Evolutionary conservation across 2,797 vertebrate species (phyloP), one percentile per base, ranked within the genome.

Genomic region (Semotilus atromaculatus): DNA sequence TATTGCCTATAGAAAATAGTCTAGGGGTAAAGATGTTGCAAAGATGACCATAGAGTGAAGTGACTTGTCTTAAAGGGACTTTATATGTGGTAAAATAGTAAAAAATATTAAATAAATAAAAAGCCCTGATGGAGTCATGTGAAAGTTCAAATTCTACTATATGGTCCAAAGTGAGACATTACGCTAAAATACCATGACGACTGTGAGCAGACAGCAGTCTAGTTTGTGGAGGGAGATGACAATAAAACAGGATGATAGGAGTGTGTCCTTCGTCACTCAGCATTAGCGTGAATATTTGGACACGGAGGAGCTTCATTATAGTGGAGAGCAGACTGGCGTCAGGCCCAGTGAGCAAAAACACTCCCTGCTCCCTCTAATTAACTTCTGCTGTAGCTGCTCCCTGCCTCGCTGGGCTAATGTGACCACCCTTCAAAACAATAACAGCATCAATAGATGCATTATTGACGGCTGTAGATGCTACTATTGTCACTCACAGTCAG

Each of bases 401-500:
- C 72, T 40, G 86, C 85, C 55, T 85, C 23, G 21, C 29, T 66
- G 36, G 79, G 45, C 58, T 71, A 83, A 75, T 55, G n/a, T 76
- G 82, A 38, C 7, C 76, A 53, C 70, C 11, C 40, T 86, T 64
- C 83, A 85, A 73, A 72, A 95, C 92, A 83, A 85, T 82, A 89
- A 40, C 81, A 86, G 34, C 76, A 53, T 67, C 48, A 81, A 76
- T 71, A 16, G 38, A 81, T 68, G 62, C 58, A 53, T 45, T 72
- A 75, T 29, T 72, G 26, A 68, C 2, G 38, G 34, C 23, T 45
- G 36, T 67, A 51, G 45, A 75, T 75, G 67, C 62, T 64, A 72
- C 43, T 21, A 73, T 76, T 70, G 73, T 68, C 64, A 71, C 62
- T 55, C 48, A 85, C 18, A 70, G 51, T 70, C 71, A 71, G 76